Evolutionary conservation across 2,888 invertebrate genomes (phyloP), one percentile per base, ranked within the genome.

Genomic region (Labia minor): DNA sequence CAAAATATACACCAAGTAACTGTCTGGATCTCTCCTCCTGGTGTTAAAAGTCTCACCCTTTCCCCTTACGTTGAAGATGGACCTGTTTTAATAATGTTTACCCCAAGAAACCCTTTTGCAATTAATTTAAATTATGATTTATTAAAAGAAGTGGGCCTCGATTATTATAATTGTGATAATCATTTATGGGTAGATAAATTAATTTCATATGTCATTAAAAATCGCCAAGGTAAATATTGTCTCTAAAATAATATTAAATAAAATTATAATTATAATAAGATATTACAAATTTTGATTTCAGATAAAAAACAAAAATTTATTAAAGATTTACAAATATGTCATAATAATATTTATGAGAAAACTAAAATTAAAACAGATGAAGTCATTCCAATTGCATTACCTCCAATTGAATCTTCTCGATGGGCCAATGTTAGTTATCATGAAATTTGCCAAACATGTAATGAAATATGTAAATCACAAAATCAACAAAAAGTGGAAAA

Each of bases 21-120:
- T 1, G 79, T 82, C 0, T 86, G 90, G 84, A 77, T 90, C 21
- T 83, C 86, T 70, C 88, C 90, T 0, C 81, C 85, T 67, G 90
- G 89, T 74, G 80, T 81, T 62, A 92, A 92, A 77, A 84, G 87
- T 11, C 80, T 82, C 33, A 81, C 81, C 19, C 80, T 93, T 64
- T 85, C 88, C n/a, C 81, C 81, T 71, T 85, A 84, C 74, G 79
- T 89, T 10, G 83, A 85, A 71, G 82, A 83, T 37, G 87, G 86
- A 66, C 89, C 92, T 1, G 83, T 87, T 62, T 77, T 93, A 49
- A 81, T 93, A 71, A 77, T 92, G 67, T 92, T 92, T 73, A 89
- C 90, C 0, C 90, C 91, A 6, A 80, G 86, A 68, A 88, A 89
- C 77, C 86, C 89, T n/a, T 78, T 89, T 61, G 77, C 80, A 66